phyloP scores from a whole-genome alignment of 2,113 vertebrate species.

The Fukomys damarensis region DNA sequence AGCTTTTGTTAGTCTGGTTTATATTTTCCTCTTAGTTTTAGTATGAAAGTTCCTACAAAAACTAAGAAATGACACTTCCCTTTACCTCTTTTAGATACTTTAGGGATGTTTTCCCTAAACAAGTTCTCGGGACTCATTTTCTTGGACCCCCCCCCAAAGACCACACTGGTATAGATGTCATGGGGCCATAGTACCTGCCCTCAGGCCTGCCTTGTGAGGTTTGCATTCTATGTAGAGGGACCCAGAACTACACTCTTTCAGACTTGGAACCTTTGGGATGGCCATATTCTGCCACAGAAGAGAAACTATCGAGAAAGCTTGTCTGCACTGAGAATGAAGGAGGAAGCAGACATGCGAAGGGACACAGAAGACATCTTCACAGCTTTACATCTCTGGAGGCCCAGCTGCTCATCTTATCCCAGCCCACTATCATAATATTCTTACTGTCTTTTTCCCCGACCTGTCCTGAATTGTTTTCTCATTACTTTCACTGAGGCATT shows the following conservation, averaged over 20 bases:
- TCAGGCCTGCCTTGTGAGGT: background rate
- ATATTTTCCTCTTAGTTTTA: slow-evolving; percentile 33
- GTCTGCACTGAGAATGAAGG: background rate
- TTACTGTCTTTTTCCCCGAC: background rate
- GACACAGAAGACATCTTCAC: background rate
- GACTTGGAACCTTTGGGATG: background rate
- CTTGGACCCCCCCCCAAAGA: background rate
- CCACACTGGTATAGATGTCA: background rate
- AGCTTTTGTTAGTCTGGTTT: background rate
- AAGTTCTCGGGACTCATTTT: background rate
- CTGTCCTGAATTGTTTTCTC: background rate
- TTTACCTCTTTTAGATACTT: background rate
- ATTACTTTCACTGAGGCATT: background rate
- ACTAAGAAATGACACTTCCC: background rate
- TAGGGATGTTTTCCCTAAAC: background rate
- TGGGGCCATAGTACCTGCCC: background rate
- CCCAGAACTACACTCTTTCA: background rate
- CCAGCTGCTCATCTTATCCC: background rate
- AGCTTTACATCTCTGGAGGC: background rate
- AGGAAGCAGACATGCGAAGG: background rate
- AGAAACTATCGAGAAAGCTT: background rate
- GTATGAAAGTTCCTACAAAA: slow-evolving; percentile 1
- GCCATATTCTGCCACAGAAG: background rate
- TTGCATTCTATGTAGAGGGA: background rate
- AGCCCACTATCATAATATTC: background rate